Percentiles rank a stretch among this genome's conserved stretches.
Conservation (phyloP, 2,888 invertebrate genomes). For the Drosophila colorata region DNA sequence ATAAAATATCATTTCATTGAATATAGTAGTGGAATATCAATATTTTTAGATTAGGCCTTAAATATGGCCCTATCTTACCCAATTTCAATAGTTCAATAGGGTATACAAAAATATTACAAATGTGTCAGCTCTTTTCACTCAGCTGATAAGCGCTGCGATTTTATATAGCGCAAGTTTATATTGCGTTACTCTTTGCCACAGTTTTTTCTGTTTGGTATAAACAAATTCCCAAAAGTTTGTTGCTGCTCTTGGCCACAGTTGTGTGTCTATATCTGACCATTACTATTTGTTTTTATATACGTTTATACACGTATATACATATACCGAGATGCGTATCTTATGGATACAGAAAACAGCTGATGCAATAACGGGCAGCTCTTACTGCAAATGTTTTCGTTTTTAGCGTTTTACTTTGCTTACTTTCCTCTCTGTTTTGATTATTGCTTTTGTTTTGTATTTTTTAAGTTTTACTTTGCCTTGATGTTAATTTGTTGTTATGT, state of each 20-base stretch:
- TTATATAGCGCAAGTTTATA: neutral
- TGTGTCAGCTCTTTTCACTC: conserved; percentile 22
- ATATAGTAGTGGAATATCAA: too few relatives aligned
- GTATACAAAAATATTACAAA: conserved; percentile 21
- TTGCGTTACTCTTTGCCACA: conserved; percentile 22
- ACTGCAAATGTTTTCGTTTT: conserved; percentile 51
- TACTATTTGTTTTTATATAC: neutral
- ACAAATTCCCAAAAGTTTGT: conserved; percentile 36
- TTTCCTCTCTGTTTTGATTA: conserved; percentile 27
- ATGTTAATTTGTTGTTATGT: conserved; percentile 18
- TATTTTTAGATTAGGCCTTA: too few relatives aligned
- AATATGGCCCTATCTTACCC: neutral
- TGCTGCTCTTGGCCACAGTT: conserved; percentile 16
- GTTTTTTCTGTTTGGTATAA: conserved; percentile 25
- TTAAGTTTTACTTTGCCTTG: conserved; percentile 20
- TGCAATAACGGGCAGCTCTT: conserved; percentile 72
- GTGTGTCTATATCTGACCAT: conserved; percentile 12
- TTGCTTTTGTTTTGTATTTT: conserved; percentile 1
- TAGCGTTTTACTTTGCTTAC: conserved; percentile 30
- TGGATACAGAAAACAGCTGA: conserved; percentile 69
- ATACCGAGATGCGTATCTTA: conserved; percentile 41
- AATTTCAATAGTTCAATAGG: neutral
- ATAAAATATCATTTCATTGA: too few relatives aligned
- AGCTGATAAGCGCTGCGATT: conserved; percentile 40
- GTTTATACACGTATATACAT: conserved; percentile 5